Evolutionary conservation across 1,140 invertebrate genomes (phyloP), one percentile per base, ranked within the genome.

Genomic region (Lanistes nyassanus): DNA sequence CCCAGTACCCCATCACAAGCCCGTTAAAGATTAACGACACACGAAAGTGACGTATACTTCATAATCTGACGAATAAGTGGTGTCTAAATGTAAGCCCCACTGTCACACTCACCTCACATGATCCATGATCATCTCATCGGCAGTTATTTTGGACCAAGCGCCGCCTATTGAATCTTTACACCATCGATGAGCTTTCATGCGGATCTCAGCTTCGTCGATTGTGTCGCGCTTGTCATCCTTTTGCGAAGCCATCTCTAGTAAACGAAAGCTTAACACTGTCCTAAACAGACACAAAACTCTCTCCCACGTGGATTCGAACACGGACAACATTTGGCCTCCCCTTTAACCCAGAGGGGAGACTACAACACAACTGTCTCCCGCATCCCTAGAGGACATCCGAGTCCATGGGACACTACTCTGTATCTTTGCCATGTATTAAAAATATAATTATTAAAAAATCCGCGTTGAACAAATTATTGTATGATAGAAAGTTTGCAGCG

Each of bases 121-220:
- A 31, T 79, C 74, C 74, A 81, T 64, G 31, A 73, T 56, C 53
- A 81, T 77, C 13, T 80, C 75, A 37, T 82, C 74, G 31, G 77
- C 62, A 31, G 74, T 29, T 13, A 81, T 65, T 60, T 77, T 60
- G 3, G 65, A 47, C 82, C 82, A 83, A 23, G 74, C 75, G 53
- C 82, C 82, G 29, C 82, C 82, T 11, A 83, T 75, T 23, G 77
- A 82, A 36, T 83, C 80, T 68, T 72, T 76, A 68, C 82, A 82
- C 80, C 80, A 81, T 11, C 73, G 74, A 53, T 76, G 77, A 39
- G 77, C 80, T 64, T 77, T 76, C 39, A 11, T 19, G 34, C 51
- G 31, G 47, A 75, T 67, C 26, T 66, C 64, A 16, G 64, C 37
- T 51, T 68, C 65, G 31, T 75, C 53, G 4, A 75, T 64, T n/a